Evolutionary conservation across 2,888 invertebrate genomes (phyloP).

Genomic region (Pemphredon lugubris): DNA sequence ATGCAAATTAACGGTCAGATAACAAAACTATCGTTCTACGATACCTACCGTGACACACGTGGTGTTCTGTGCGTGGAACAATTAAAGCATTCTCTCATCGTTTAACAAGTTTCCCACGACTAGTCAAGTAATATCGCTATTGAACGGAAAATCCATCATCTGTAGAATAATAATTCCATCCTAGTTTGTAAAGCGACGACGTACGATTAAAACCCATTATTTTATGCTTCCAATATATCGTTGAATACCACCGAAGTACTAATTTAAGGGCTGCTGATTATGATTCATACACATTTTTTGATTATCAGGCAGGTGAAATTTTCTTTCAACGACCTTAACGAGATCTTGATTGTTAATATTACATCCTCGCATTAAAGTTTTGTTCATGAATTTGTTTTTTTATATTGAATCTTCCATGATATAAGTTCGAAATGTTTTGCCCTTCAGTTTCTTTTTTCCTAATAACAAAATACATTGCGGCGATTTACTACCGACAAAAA

Average conservation of each 20-base stretch:
- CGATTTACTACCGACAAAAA: too few species aligned
- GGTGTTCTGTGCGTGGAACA: slow-evolving; percentile 58
- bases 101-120: slow-evolving; percentile 58
- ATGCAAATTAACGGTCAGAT: slow-evolving; percentile 45
- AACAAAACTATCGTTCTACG: slow-evolving; percentile 32
- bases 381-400: too few species aligned
- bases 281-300: too few species aligned
- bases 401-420: too few species aligned
- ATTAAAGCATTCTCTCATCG: slow-evolving; percentile 66
- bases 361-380: too few species aligned
- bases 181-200: slow-evolving; percentile 58
- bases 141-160: slow-evolving; percentile 46
- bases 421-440: too few species aligned
- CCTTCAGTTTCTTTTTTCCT: too few species aligned
- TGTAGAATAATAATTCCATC: slow-evolving; percentile 59
- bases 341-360: too few species aligned
- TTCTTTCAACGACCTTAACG: too few species aligned
- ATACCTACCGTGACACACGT: slow-evolving; percentile 38
- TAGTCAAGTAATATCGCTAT: slow-evolving; percentile 58
- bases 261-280: slow-evolving; percentile 40
- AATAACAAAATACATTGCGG: too few species aligned
- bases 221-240: slow-evolving; percentile 65
- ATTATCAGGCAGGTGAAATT: too few species aligned
- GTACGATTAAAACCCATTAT: slow-evolving; percentile 50
- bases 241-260: slow-evolving; percentile 45